Base-by-base conservation (phyloP, 2,797 vertebrate species). In the Thunnus albacares region DNA sequence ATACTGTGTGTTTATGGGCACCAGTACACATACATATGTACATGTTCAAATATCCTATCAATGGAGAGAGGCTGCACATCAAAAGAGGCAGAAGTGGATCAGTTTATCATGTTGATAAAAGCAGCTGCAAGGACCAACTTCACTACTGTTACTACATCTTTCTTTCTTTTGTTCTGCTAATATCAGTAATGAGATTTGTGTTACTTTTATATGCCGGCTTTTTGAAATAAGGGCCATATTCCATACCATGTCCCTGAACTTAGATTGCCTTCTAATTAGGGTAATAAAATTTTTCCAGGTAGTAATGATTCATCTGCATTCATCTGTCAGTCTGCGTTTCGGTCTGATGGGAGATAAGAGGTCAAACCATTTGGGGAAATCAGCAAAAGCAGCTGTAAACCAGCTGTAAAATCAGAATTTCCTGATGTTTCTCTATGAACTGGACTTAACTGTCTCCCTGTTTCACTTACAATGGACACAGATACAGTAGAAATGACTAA, bases 31-130 rank as follows among this genome's bases (percentile, higher is more conserved):
- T 56, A 51, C 51, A 43, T 17, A 38, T 65, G 18, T 65, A 17
- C 55, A 35, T 13, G 24, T 71, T 81, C 71, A 76, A 70, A 73
- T 79, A 81, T 87, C 77, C 49, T 67, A 64, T 75, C 57, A 79
- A 62, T 59, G n/a, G 55, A 79, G 61, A 73, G 49, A 82, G 64
- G 64, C 59, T 71, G 81, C 59, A 68, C 75, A 66, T 80, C 45
- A 81, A 62, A 75, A 52, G 71, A 85, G 78, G 81, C 53, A 75
- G 13, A 77, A 77, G 38, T 82, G 51, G 63, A 87, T 88, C 81
- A 60, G 87, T 94, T 94, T 93, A 93, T 93, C 89, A 91, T 93
- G 93, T 94, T 94, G 92, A 94, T 95, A 91, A 91, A 92, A 91
- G 82, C 59, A 67, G 61, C 77, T 69, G 61, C 70, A 81, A 81